Base-by-base conservation (phyloP, 2,888 invertebrate species). In the Tuta absoluta region DNA sequence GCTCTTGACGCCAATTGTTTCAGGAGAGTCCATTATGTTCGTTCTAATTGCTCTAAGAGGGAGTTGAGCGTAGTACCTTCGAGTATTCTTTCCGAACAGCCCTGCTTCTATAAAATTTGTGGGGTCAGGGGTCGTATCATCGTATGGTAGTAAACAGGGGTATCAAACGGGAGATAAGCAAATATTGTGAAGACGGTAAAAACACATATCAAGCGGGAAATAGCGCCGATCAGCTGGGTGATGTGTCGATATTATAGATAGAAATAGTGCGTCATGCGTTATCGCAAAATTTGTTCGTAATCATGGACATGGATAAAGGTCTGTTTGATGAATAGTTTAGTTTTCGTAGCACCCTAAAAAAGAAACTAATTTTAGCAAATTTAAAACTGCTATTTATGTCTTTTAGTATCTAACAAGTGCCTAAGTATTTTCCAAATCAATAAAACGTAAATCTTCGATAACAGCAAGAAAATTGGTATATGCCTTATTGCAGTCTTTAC, bases 101-200 rank as follows among this genome's bases (percentile, higher is more conserved):
- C 56, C 56, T 56, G 56, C 17, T 14, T 24, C 24, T 19, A 2
- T 17, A 4, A 49, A 17, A 53, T 3, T 23, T n/a, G 28, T n/a
- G 24, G 56, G 28, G 28, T 28, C 28, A 56, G 56, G 56, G 56
- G 56, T 56, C 24, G 56, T 24, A 56, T 23, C 12, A 19, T 17
- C 38, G 21, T 37, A 17, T 19, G 58, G 33, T 17, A 8, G 38
- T 21, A 58, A 57, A 58, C 58, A 38, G 37, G 37, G 28, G 28
- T 24, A 41, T 41, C 41, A 41, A 41, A 41, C 14, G 41, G n/a
- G 14, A n/a, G 23, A 28, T 56, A 28, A 12, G 14, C 56, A 56
- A 23, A 28, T 56, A 24, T 24, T 56, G 24, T 14, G 11, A 23
- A 28, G 23, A n/a, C 23, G 23, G 17, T 24, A 17, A 21, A 19